phyloP scores from a whole-genome alignment of 2,888 invertebrate genomes.

The Papilio gigon region DNA sequence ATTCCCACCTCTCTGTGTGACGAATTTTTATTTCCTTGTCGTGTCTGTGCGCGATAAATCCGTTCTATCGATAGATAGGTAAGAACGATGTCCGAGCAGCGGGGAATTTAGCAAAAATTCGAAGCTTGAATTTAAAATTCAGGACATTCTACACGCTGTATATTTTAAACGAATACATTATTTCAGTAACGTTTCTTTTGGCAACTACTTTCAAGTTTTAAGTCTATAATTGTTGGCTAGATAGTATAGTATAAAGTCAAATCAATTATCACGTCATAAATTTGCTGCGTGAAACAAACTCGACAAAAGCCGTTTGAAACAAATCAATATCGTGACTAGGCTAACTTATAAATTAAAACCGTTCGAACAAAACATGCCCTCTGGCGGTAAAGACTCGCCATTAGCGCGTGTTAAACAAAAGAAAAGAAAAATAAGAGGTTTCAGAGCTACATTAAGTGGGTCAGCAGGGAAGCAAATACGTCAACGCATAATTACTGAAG shows the following conservation, averaged over 20 bases:
- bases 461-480: conserved; percentile 29
- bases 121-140: conserved; percentile 20
- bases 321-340: neutral
- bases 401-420: conserved; percentile 39
- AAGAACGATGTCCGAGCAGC: conserved; percentile 20
- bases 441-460: conserved; percentile 37
- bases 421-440: conserved; percentile 35
- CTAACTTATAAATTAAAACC: conserved; percentile 21
- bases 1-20: conserved; percentile 8
- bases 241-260: neutral
- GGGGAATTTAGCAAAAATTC: neutral
- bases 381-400: conserved; percentile 27
- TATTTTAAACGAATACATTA: neutral
- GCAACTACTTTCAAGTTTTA: neutral
- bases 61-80: conserved; percentile 19
- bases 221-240: neutral
- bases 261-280: neutral
- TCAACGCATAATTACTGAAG: conserved; percentile 23
- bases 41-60: conserved; percentile 22
- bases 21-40: conserved; percentile 16
- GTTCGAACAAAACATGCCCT: conserved; percentile 22
- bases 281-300: neutral
- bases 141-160: neutral
- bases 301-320: neutral
- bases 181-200: neutral